These are phyloP conservation scores for Chrysaora quinquecirrha DNA, from an alignment of 30 jellyfish, hydroid and myxozoan species.

Conservation along the genomic window DNA sequence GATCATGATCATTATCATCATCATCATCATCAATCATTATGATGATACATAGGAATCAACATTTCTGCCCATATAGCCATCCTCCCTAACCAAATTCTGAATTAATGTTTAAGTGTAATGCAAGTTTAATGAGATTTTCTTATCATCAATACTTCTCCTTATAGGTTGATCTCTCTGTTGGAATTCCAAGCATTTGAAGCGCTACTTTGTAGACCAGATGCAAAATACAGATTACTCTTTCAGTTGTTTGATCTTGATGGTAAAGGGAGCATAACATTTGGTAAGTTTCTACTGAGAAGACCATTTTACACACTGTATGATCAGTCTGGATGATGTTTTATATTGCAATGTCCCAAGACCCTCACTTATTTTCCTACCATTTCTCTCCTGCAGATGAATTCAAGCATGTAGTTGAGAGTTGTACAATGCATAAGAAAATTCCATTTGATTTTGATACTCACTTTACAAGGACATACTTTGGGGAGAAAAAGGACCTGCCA, in stretches of 20 bases:
- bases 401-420: constrained; percentile 66
- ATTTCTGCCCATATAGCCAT: too few species aligned
- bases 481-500: constrained; percentile 61
- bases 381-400: constrained; percentile 84
- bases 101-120: too few species aligned
- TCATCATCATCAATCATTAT: too few species aligned
- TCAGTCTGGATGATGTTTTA: not conserved
- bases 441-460: constrained; percentile 75
- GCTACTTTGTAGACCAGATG: constrained; percentile 86
- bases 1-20: too few species aligned
- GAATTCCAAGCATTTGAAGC: constrained; percentile 98
- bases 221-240: constrained; percentile 81
- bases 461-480: constrained; percentile 72
- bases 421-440: constrained; percentile 51
- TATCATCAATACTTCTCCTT: not conserved
- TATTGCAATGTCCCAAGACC: not conserved
- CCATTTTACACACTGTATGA: not conserved
- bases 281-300: constrained; percentile 71
- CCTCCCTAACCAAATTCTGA: too few species aligned
- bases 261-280: constrained; percentile 91
- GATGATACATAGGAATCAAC: too few species aligned
- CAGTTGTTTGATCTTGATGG: constrained; percentile 92
- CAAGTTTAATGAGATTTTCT: too few species aligned
- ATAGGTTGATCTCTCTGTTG: constrained; percentile 80
- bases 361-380: too few species aligned